These are phyloP conservation scores for Hyphantria cunea DNA, from an alignment of 1,140 invertebrate species.

Conservation along the genomic window DNA sequence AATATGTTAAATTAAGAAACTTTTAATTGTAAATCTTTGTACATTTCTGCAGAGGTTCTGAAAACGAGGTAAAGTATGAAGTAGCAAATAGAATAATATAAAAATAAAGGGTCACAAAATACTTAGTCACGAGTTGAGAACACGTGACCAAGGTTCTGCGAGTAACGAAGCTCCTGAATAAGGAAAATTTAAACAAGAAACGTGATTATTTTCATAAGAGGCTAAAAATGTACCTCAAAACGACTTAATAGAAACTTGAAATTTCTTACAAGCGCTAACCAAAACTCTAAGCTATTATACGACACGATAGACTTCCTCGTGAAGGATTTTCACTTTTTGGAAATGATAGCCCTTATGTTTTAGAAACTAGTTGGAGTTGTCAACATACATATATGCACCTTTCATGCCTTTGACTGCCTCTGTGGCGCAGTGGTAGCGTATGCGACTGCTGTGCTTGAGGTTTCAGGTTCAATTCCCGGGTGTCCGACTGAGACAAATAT, in stretches of 20 bases:
- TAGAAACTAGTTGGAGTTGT: no score
- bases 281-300: no score
- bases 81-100: background rate
- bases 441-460: no score
- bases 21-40: background rate
- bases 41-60: background rate
- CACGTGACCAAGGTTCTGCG: background rate
- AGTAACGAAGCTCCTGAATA: background rate
- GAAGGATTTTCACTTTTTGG: no score
- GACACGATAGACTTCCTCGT: no score
- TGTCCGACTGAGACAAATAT: no score
- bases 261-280: background rate
- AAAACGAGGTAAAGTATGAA: background rate
- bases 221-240: background rate
- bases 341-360: no score
- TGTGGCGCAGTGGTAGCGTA: no score
- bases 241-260: background rate
- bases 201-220: background rate
- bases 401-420: no score
- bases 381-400: no score
- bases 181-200: slow-evolving; percentile 2
- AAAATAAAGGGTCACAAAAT: background rate
- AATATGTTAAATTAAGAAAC: slow-evolving; percentile 1
- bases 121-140: background rate
- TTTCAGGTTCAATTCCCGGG: no score